These are phyloP conservation scores for Synanthedon formicaeformis DNA, from an alignment of 2,888 invertebrate genomes.

Conservation along the genomic window DNA sequence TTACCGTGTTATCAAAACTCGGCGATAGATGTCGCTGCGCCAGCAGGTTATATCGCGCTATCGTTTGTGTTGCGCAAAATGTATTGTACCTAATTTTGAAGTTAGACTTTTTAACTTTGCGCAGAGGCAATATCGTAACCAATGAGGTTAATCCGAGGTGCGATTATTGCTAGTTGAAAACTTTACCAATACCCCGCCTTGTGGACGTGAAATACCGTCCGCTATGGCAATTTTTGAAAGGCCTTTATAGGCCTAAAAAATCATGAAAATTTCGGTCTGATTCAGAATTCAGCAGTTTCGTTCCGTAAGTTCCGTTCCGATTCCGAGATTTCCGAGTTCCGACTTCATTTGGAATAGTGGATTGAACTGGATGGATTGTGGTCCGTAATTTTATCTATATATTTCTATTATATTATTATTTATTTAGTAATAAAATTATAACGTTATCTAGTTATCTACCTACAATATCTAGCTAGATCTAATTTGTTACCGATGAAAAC, in stretches of 20 bases:
- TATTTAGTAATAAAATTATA: no score
- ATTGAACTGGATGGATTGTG: no score
- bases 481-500: no score
- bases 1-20: not conserved
- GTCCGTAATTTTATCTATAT: no score
- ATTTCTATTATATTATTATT: no score
- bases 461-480: no score
- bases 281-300: no score
- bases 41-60: conserved; percentile 23
- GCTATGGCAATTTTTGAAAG: conserved; percentile 61
- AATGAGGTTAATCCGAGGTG: conserved; percentile 88
- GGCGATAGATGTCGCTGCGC: conserved; percentile 26
- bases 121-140: conserved; percentile 92
- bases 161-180: conserved; percentile 94
- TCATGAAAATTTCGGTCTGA: no score
- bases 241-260: conserved; percentile 34
- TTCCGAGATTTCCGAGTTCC: no score
- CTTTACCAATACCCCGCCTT: conserved; percentile 74
- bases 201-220: conserved; percentile 65
- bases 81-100: not conserved
- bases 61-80: conserved; percentile 13
- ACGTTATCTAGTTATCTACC: no score
- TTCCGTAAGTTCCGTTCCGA: no score
- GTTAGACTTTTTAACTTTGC: conserved; percentile 74
- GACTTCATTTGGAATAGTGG: no score